Evolutionary conservation across 2,797 vertebrate genomes (phyloP).

Genomic region (Mycteria americana): DNA sequence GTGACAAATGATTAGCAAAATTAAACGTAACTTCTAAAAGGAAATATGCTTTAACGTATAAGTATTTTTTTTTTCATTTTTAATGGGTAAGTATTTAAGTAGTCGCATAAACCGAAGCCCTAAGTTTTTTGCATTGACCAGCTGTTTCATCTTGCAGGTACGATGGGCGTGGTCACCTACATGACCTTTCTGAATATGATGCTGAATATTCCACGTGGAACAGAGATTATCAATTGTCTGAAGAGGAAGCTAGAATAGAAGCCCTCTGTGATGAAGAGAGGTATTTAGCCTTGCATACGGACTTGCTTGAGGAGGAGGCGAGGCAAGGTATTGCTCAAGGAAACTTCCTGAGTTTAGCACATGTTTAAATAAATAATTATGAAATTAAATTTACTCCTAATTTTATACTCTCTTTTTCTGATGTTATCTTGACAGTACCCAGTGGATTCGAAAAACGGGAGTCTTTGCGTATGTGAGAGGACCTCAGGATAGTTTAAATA

Average conservation of each 20-base stretch:
- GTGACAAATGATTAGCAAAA: slow-evolving; percentile 66
- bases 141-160: slow-evolving; percentile 89
- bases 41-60: slow-evolving; percentile 38
- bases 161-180: slow-evolving; percentile 98
- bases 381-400: slow-evolving; percentile 74
- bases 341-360: slow-evolving; percentile 71
- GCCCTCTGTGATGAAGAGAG: slow-evolving; percentile 98
- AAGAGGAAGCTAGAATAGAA: slow-evolving; percentile 97
- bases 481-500: slow-evolving; percentile 84
- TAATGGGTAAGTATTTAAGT: slow-evolving; percentile 75
- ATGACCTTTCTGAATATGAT: slow-evolving; percentile 99
- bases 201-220: slow-evolving; percentile 95
- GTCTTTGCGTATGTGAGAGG: slow-evolving; percentile 83
- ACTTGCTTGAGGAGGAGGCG: slow-evolving; percentile 98
- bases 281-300: slow-evolving; percentile 98
- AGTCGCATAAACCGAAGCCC: slow-evolving; percentile 40
- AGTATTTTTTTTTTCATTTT: slow-evolving; percentile 48
- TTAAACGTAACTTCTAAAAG: slow-evolving; percentile 68
- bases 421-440: slow-evolving; percentile 87
- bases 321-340: slow-evolving; percentile 91
- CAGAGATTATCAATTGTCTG: slow-evolving; percentile 93
- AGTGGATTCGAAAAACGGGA: slow-evolving; percentile 82
- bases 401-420: slow-evolving; percentile 86
- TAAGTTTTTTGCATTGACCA: slow-evolving; percentile 77
- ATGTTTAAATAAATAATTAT: slow-evolving; percentile 50